Base-by-base conservation (phyloP, 2,113 vertebrate genomes). In the Sinocyclocheilus maitianheensis region DNA sequence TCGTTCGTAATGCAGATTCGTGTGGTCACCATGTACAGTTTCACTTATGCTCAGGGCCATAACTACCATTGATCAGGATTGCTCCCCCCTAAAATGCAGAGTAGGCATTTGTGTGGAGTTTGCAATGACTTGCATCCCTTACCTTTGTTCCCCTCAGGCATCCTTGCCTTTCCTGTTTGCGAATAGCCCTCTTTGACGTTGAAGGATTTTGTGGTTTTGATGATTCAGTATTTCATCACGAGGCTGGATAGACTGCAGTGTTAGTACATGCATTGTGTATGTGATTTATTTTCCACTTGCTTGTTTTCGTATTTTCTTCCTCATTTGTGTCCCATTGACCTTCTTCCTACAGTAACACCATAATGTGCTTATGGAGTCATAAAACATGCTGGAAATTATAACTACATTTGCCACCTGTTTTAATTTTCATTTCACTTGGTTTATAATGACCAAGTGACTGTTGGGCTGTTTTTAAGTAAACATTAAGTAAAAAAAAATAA, bases 241-340 rank as follows among this genome's bases (percentile, higher is more conserved):
- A 46, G 37, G 9, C 40, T 20, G 4, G 67, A 37, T 34, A 34
- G 30, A 71, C 26, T 76, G 37, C n/a, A 24, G 5, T 24, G 22
- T 77, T 24, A 6, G 22, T 75, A 18, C 14, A 55, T 55, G 22
- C 37, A 75, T 48, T 24, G 10, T 43, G 43, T 43, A 46, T 75
- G 72, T n/a, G 75, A 77, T 53, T 13, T 18, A 53, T 77, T 51
- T 77, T 53, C 48, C n/a, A 1, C 75, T 46, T 10, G 9, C 43
- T 24, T 53, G 88, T 83, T 26, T 48, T 51, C 5, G 9, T 24
- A 1, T 51, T 67, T 81, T 40, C 43, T 81, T 69, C 80, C 80
- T 51, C 24, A 20, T 67, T 46, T 26, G 16, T 69, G 37, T 69
- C 43, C 16, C 3, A 6, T 69, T 40, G 11, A 43, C 55, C 11